These are phyloP conservation scores for Tursiops truncatus DNA, from an alignment of 2,113 vertebrate species.

Conservation along the genomic window DNA sequence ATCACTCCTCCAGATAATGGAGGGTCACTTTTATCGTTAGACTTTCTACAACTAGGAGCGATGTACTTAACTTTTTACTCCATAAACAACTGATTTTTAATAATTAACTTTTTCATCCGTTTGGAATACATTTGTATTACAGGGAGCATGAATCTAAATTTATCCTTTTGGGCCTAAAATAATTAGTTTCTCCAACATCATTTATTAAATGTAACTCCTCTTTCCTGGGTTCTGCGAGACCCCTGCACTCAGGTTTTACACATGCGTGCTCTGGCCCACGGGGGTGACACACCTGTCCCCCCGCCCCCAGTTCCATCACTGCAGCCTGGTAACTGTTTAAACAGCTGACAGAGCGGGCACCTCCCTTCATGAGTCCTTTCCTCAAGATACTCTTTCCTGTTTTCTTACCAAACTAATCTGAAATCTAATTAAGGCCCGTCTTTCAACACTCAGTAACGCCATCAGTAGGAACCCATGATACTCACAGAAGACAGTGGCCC, in stretches of 20 bases:
- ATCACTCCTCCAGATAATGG: rapidly evolving
- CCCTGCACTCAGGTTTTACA: rapidly evolving
- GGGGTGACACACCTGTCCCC: rapidly evolving
- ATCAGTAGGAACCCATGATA: not conserved
- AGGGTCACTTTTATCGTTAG: not conserved
- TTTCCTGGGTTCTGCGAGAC: not conserved
- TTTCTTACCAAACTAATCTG: not conserved
- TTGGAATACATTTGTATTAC: not conserved
- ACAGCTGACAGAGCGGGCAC: no score
- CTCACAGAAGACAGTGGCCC: not conserved
- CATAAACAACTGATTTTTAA: not conserved
- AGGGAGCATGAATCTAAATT: not conserved
- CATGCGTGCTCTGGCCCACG: rapidly evolving
- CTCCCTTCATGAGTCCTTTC: not conserved
- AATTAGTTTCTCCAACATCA: not conserved
- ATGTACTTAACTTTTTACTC: not conserved
- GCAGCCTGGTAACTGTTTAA: rapidly evolving
- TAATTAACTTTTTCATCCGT: not conserved
- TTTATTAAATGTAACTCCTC: not conserved
- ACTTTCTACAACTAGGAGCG: not conserved
- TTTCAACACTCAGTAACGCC: not conserved
- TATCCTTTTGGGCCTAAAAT: not conserved
- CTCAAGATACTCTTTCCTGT: not conserved
- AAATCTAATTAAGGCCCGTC: not conserved
- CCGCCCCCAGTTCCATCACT: rapidly evolving